A percentile compares a stretch with the other conserved stretches of the same genome.
These are phyloP conservation scores for Scaptomyza graminum DNA, from an alignment of 1,140 invertebrate species.

Conservation along the genomic window DNA sequence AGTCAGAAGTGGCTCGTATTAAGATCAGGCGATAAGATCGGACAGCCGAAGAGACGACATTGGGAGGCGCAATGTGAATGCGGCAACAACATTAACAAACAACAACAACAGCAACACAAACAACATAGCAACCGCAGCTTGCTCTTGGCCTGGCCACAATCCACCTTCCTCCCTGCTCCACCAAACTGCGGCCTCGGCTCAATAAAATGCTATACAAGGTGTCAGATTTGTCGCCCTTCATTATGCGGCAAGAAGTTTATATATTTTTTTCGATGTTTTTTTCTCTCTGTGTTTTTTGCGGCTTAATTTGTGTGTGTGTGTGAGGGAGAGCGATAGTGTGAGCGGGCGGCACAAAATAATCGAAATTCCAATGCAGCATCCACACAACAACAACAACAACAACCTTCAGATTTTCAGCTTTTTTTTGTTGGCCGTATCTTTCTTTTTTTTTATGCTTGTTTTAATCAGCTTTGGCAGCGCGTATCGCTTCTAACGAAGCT, in stretches of 20 bases:
- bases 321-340: not conserved
- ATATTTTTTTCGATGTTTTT: constrained; percentile 6
- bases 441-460: constrained; percentile 28
- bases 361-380: constrained; percentile 74
- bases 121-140: constrained; percentile 26
- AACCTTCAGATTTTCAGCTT: constrained; percentile 30
- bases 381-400: no score
- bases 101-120: constrained; percentile 1
- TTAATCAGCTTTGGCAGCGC: constrained; percentile 43
- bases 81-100: not conserved
- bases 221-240: constrained; percentile 84
- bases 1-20: constrained; percentile 80
- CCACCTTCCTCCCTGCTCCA: not conserved
- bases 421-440: constrained; percentile 12
- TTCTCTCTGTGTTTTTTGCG: constrained; percentile 40
- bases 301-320: constrained; percentile 12
- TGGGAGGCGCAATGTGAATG: constrained; percentile 32
- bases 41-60: constrained; percentile 67
- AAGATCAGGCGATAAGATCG: constrained; percentile 83
- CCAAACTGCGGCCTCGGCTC: constrained; percentile 49
- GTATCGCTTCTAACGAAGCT: constrained; percentile 50
- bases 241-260: constrained; percentile 68
- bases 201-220: constrained; percentile 84
- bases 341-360: constrained; percentile 61
- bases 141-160: constrained; percentile 21